These are phyloP conservation scores for Epinotia ramella DNA, from an alignment of 2,888 invertebrate species.

Conservation along the genomic window DNA sequence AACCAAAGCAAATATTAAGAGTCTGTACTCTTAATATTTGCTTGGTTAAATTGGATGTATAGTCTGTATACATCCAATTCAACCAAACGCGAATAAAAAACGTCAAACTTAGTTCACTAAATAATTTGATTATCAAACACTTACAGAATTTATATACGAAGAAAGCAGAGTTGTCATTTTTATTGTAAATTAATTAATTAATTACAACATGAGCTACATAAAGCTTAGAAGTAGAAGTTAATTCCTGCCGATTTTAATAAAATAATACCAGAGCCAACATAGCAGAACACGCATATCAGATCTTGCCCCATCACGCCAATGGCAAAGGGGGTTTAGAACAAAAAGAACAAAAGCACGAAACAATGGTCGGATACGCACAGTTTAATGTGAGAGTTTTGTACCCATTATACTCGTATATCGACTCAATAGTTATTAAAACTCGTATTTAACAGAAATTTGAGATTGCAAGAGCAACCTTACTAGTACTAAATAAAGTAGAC, in stretches of 20 bases:
- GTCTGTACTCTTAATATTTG: too few relatives aligned
- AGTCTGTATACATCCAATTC: background rate
- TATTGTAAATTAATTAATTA: background rate
- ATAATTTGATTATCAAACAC: background rate
- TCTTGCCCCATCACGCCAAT: constrained; percentile 61
- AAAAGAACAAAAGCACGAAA: constrained; percentile 73
- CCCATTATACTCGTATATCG: constrained; percentile 63
- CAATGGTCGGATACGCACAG: constrained; percentile 70
- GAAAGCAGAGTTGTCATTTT: background rate
- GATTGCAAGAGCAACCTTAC: background rate
- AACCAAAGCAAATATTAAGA: background rate
- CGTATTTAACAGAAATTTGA: background rate
- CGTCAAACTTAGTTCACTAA: background rate
- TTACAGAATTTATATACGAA: background rate
- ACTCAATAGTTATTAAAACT: constrained; percentile 6
- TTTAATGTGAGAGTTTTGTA: constrained; percentile 73
- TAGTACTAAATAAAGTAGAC: background rate
- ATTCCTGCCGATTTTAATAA: constrained; percentile 24
- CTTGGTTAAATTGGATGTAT: too few relatives aligned
- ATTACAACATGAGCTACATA: background rate
- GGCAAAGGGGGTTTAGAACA: constrained; percentile 72
- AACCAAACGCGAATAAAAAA: background rate
- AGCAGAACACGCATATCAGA: constrained; percentile 53
- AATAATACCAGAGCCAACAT: constrained; percentile 42
- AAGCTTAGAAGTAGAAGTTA: background rate